Evolutionary conservation across 2,888 invertebrate species (phyloP).

Genomic region (Coelogynopora nodosa): DNA sequence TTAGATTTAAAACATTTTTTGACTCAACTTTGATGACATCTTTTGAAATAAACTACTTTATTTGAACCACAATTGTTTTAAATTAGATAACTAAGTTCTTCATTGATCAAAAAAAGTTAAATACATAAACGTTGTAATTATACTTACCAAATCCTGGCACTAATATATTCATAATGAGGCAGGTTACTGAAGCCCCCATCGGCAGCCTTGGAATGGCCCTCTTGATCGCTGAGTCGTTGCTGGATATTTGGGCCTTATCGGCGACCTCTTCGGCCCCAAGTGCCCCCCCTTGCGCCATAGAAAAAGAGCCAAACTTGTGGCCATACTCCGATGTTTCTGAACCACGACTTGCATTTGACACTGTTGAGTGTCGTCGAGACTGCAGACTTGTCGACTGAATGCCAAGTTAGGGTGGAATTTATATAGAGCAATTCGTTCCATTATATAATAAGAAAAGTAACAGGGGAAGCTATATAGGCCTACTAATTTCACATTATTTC

Average conservation of each 20-base stretch:
- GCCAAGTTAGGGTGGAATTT: too few species aligned
- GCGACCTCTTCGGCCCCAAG: neutral
- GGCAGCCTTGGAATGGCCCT: slow-evolving; percentile 88
- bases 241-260: neutral
- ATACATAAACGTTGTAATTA: too few species aligned
- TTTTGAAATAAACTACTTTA: too few species aligned
- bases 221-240: slow-evolving; percentile 72
- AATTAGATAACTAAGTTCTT: too few species aligned
- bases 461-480: too few species aligned
- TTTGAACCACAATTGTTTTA: too few species aligned
- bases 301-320: neutral
- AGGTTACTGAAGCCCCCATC: slow-evolving; percentile 78
- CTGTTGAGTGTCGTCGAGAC: neutral
- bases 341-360: neutral
- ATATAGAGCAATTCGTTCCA: too few species aligned
- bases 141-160: slow-evolving; percentile 73
- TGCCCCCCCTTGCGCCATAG: neutral
- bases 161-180: slow-evolving; percentile 75
- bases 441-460: too few species aligned
- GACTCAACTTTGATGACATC: too few species aligned
- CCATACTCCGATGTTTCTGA: neutral
- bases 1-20: too few species aligned
- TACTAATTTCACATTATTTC: too few species aligned
- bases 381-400: neutral
- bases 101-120: too few species aligned